Evolutionary conservation across 2,797 vertebrate genomes (phyloP).

Genomic region (Tenualosa ilisha): DNA sequence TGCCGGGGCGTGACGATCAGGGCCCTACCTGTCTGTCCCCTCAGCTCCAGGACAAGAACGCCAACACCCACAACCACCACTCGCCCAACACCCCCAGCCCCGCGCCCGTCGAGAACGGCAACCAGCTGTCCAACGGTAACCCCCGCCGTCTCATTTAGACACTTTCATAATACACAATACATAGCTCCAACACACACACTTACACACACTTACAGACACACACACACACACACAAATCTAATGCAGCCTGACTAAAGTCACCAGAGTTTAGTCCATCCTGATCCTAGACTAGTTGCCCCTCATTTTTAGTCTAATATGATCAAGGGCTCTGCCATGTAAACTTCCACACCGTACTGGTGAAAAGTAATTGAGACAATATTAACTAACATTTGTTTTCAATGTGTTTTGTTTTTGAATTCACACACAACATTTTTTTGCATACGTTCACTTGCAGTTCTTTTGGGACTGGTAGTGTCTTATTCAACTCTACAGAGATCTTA

Average conservation of each 20-base stretch:
- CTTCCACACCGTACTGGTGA: neutral
- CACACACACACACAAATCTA: neutral
- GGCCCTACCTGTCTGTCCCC: conserved; percentile 74
- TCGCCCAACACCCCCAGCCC: conserved; percentile 70
- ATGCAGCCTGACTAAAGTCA: neutral
- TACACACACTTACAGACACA: neutral
- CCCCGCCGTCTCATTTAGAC: neutral
- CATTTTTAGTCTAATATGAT: neutral
- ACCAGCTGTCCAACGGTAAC: conserved; percentile 90
- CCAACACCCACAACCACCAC: conserved; percentile 84
- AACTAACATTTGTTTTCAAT: neutral
- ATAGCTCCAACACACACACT: neutral
- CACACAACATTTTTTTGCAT: neutral
- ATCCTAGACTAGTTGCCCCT: neutral
- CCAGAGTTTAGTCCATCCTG: too few species aligned
- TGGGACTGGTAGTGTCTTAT: neutral
- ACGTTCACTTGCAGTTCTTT: neutral
- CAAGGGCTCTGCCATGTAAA: neutral
- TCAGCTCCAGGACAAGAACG: conserved; percentile 91
- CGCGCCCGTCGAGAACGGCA: conserved; percentile 87
- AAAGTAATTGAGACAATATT: neutral
- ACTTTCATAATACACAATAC: neutral
- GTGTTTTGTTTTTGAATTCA: neutral
- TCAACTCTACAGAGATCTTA: neutral
- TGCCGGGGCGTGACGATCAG: conserved; percentile 82